These are phyloP conservation scores for Hippoglossus hippoglossus DNA, from an alignment of 2,797 vertebrate species.

Conservation along the genomic window DNA sequence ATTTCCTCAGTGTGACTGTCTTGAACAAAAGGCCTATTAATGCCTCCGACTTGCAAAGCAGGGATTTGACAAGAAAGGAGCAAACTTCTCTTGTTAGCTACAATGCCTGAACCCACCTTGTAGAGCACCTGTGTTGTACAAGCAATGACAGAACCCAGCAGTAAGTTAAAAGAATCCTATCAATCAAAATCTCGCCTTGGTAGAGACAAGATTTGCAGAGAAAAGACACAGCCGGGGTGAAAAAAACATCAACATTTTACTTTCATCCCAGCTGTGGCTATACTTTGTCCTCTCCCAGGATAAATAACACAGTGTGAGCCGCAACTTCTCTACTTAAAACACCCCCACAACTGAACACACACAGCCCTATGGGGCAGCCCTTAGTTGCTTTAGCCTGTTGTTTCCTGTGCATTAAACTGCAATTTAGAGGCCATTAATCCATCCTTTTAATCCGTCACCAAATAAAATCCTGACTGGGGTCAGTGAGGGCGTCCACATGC, in stretches of 20 bases:
- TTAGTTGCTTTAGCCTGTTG: slow-evolving; percentile 59
- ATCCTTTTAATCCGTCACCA: slow-evolving; percentile 79
- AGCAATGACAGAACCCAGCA: slow-evolving; percentile 46
- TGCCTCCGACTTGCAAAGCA: slow-evolving; percentile 30
- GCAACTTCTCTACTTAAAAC: slow-evolving; percentile 33
- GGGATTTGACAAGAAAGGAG: slow-evolving; percentile 40
- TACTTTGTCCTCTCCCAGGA: slow-evolving; percentile 54
- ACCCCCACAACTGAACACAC: slow-evolving; percentile 51
- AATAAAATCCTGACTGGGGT: slow-evolving; percentile 70
- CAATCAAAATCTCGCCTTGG: slow-evolving; percentile 33
- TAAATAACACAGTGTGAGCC: slow-evolving; percentile 50
- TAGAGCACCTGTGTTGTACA: slow-evolving; percentile 40
- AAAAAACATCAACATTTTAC: slow-evolving; percentile 48
- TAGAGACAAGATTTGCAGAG: slow-evolving; percentile 40
- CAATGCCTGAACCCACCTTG: slow-evolving; percentile 42
- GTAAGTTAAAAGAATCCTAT: slow-evolving; percentile 27
- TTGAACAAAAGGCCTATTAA: slow-evolving; percentile 49
- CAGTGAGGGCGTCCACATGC: slow-evolving; percentile 24
- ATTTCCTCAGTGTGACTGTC: slow-evolving; percentile 22
- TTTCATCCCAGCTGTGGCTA: slow-evolving; percentile 44
- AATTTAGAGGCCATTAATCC: slow-evolving; percentile 86
- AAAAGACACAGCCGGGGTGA: slow-evolving; percentile 41
- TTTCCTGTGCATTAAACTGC: slow-evolving; percentile 79
- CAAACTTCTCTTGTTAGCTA: slow-evolving; percentile 21
- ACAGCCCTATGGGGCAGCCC: slow-evolving; percentile 21